A percentile compares a stretch with the other conserved stretches of the same genome.
Evolutionary conservation across 23 tunicate genomes (phyloP).

Genomic region (Halocynthia aurantium): DNA sequence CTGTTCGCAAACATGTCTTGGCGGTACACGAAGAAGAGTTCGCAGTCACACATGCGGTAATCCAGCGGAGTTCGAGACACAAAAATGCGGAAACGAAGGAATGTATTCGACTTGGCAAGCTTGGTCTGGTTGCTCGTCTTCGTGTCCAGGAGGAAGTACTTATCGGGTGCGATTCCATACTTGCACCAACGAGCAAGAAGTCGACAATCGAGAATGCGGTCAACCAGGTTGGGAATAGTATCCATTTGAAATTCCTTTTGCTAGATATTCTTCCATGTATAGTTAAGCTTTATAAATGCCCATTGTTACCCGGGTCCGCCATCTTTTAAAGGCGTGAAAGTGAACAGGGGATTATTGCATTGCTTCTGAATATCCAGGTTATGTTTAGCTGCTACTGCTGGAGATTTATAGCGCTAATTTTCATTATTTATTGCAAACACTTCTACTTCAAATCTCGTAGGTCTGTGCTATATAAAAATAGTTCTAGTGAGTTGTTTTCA

Average conservation of each 20-base stretch:
- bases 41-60: conserved; percentile 45
- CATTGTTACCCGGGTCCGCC: neutral
- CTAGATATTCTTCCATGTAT: neutral
- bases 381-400: too few relatives aligned
- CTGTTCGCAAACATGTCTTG: conserved; percentile 42
- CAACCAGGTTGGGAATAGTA: conserved; percentile 15
- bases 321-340: neutral
- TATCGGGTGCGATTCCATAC: conserved; percentile 27
- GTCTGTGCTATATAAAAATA: too few relatives aligned
- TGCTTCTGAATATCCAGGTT: neutral
- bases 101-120: conserved; percentile 19
- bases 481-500: too few relatives aligned
- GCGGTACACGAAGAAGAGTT: conserved; percentile 24
- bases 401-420: too few relatives aligned
- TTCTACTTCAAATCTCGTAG: too few relatives aligned
- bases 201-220: conserved; percentile 60
- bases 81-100: conserved; percentile 40
- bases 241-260: too few relatives aligned
- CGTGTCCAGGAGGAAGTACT: conserved; percentile 38
- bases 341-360: too few relatives aligned
- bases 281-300: neutral
- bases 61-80: conserved; percentile 44
- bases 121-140: conserved; percentile 35
- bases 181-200: conserved; percentile 19
- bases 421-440: too few relatives aligned